Evolutionary conservation across 2,113 vertebrate genomes (phyloP).

Genomic region (Pollimyrus isidori): DNA sequence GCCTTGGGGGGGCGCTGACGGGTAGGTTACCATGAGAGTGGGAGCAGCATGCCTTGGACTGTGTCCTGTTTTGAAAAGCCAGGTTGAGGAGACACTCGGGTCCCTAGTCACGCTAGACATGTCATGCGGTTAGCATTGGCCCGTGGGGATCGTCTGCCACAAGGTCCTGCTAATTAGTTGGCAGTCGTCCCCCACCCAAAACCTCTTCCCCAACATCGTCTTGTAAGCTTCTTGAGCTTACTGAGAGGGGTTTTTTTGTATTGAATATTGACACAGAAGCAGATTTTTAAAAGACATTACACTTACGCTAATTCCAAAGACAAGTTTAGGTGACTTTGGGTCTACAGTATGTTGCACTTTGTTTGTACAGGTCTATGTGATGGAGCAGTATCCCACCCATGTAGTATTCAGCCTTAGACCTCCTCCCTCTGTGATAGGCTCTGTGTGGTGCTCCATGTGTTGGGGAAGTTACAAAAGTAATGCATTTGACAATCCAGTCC

Average conservation of each 20-base stretch:
- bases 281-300: neutral
- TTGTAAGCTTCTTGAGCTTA: neutral
- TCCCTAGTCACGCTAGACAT: neutral
- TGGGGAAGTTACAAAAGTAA: neutral
- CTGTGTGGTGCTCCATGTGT: neutral
- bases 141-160: neutral
- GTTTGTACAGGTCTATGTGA: neutral
- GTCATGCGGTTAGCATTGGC: neutral
- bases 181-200: too few relatives aligned
- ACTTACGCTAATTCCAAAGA: neutral
- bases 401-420: neutral
- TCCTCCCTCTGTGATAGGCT: neutral
- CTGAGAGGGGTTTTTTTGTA: too few relatives aligned
- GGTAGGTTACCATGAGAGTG: conserved; percentile 47
- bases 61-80: neutral
- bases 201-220: neutral
- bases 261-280: neutral
- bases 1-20: conserved; percentile 83
- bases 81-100: neutral
- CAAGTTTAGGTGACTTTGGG: neutral
- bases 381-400: neutral
- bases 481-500: neutral
- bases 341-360: neutral
- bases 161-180: neutral
- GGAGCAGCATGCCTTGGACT: neutral